Evolutionary conservation across 2,113 vertebrate genomes (phyloP).

Genomic region (Daboia siamensis): DNA sequence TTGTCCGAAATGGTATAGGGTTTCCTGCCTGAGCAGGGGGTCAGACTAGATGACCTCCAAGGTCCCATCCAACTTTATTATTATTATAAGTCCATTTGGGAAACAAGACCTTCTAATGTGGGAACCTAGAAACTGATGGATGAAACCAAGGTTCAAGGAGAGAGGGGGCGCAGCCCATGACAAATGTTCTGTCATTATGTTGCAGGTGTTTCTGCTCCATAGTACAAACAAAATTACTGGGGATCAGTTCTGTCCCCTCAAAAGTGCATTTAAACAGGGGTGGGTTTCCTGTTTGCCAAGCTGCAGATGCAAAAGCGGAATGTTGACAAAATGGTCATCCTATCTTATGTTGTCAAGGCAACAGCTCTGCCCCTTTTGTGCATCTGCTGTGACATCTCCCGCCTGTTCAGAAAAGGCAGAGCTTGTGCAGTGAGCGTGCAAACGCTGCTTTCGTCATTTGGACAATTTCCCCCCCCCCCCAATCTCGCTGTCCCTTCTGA

Average conservation of each 20-base stretch:
- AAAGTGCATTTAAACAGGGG: conserved; percentile 20
- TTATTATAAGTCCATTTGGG: too few species aligned
- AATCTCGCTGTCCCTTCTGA: background rate
- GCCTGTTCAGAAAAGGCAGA: background rate
- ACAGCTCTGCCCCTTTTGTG: background rate
- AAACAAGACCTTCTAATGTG: too few species aligned
- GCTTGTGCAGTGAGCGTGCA: background rate
- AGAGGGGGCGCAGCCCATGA: fast-evolving
- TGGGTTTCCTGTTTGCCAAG: conserved; percentile 29
- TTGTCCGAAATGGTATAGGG: too few species aligned
- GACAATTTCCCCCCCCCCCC: background rate
- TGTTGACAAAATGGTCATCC: conserved; percentile 32
- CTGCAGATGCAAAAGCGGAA: conserved; percentile 10
- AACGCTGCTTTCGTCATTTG: background rate
- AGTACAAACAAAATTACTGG: background rate
- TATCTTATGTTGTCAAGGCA: conserved; percentile 14
- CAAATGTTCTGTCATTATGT: background rate
- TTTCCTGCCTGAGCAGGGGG: too few species aligned
- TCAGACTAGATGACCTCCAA: too few species aligned
- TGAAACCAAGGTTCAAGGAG: background rate
- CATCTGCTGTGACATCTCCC: background rate
- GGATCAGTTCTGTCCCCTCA: background rate
- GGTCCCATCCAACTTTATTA: too few species aligned
- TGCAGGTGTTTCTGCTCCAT: background rate
- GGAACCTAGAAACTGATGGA: too few species aligned